Evolutionary conservation across 2,797 vertebrate species (phyloP), one percentile per base, ranked within the genome.

Genomic region (Pelochelys cantorii): DNA sequence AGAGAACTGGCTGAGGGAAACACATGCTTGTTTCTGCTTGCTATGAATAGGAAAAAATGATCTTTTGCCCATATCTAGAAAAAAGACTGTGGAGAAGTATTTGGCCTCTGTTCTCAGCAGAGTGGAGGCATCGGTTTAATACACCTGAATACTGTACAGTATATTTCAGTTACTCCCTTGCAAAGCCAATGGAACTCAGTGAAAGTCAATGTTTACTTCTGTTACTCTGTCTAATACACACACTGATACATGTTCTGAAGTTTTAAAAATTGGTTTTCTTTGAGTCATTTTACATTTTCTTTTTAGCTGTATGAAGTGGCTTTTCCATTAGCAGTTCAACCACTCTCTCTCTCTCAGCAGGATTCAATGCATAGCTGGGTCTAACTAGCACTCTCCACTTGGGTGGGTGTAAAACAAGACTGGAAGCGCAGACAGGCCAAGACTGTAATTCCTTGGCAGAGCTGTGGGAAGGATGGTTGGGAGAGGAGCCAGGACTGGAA

Each of bases 181-280:
- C 57, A 22, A 57, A 93, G 62, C 77, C 91, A n/a, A 79, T 15
- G 37, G 62, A 60, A 90, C 86, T 91, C 88, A 68, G 60, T 78
- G 85, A 88, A 79, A 95, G 92, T 94, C 23, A 3, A 92, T 48
- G 95, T 96, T 97, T 96, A 90, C 84, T 80, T 42, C 94, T 92
- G 74, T 90, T 92, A 57, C 1, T 0, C 93, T 87, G 85, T 93
- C 62, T 90, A 0, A 0, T 10, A 0, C 23, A 88, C 95, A 95
- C 94, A 96, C 91, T 96, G 95, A 96, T 92, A 94, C 94, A 96
- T 97, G 94, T 81, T 96, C 93, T 92, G 92, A 96, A 96, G 65
- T 96, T 96, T 95, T 90, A 85, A 91, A 95, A 95, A 95, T 84
- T 92, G 94, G 93, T 88, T 96, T 90, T 88, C 93, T 96, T 93